phyloP scores from a whole-genome alignment of 2,113 vertebrate genomes.

The Apteryx owenii region DNA sequence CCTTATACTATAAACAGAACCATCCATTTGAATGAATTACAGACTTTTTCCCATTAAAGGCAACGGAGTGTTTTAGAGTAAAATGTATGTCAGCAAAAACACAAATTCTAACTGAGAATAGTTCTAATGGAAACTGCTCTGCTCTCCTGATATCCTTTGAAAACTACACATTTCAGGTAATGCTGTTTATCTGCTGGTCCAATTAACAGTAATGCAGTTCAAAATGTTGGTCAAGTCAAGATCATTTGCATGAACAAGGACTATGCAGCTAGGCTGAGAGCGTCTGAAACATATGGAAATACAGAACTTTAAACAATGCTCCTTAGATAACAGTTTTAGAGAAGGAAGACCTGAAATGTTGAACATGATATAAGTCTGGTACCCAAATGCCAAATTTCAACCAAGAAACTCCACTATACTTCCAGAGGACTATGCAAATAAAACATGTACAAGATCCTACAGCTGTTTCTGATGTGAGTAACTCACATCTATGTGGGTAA shows the following conservation, averaged over 20 bases:
- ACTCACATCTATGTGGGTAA: background rate
- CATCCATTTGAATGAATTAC: background rate
- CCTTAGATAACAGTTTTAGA: background rate
- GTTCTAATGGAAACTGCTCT: background rate
- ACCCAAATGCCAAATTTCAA: background rate
- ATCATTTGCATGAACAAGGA: background rate
- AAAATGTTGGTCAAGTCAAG: background rate
- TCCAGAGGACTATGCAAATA: background rate
- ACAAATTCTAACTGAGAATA: background rate
- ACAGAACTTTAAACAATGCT: background rate
- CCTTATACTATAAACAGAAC: background rate
- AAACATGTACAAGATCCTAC: background rate
- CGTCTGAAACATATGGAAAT: background rate
- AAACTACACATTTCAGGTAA: background rate
- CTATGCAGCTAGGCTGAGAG: background rate
- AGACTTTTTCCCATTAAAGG: rapidly evolving
- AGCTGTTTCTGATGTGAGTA: background rate
- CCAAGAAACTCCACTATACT: background rate
- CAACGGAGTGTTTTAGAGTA: background rate
- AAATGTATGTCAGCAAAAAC: background rate
- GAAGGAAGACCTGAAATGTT: background rate
- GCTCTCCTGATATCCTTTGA: background rate
- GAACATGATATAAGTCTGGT: background rate
- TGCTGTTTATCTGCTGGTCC: background rate
- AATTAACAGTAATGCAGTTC: background rate